A percentile compares a stretch with the other conserved stretches of the same genome.
Conservation (phyloP, 2,113 vertebrate genomes). For the Miniopterus natalensis region DNA sequence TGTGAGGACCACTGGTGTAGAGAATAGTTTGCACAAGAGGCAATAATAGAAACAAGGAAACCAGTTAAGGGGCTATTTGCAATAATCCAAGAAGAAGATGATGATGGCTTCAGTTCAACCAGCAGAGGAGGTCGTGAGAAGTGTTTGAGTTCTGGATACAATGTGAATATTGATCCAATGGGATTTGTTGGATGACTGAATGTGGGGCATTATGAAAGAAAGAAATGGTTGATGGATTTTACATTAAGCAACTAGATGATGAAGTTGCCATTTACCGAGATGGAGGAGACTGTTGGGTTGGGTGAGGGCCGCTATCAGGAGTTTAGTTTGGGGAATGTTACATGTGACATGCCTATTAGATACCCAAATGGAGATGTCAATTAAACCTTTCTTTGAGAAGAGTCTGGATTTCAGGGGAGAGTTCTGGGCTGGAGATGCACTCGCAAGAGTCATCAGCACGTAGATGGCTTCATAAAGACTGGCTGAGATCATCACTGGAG, state of each 20-base stretch:
- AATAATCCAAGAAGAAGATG: background rate
- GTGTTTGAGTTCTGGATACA: background rate
- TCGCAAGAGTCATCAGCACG: background rate
- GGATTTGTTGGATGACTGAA: background rate
- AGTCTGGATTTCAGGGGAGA: background rate
- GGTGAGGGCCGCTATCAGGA: background rate
- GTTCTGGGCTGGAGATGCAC: background rate
- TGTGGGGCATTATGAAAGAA: background rate
- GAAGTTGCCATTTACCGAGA: background rate
- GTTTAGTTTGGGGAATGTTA: background rate
- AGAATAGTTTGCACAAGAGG: background rate
- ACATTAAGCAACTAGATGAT: background rate
- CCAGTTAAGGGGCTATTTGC: background rate
- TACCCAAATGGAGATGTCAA: background rate
- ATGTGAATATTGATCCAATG: background rate
- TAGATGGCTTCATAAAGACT: background rate
- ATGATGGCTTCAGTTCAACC: background rate
- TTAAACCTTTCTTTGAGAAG: constrained; percentile 5
- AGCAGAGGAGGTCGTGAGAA: background rate
- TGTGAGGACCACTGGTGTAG: background rate
- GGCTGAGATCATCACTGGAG: background rate
- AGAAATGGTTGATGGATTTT: background rate
- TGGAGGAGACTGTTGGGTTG: background rate
- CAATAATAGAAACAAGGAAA: background rate
- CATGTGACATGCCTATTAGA: background rate